Evolutionary conservation across 2,797 vertebrate genomes (phyloP), one percentile per base, ranked within the genome.

Genomic region (Danio tinwini): DNA sequence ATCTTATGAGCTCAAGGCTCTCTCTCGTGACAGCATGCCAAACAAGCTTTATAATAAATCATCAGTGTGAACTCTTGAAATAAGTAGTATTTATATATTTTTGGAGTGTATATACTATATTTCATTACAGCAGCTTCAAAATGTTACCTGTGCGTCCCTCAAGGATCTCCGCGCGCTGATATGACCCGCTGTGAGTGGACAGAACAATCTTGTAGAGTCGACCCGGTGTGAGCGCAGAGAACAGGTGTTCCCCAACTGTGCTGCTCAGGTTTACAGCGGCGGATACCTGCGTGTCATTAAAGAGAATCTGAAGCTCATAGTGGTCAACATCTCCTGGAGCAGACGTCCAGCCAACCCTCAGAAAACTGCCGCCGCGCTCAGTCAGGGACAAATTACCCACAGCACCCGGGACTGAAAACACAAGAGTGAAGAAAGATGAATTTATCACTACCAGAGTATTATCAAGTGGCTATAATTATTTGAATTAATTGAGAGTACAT

Each of bases 141-240:
- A 29, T 1, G 89, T 29, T 91, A 99, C 98, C 95, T 81, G 97
- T 98, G 21, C 95, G 90, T 52, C 95, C 97, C 84, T 96, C 94
- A 6, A 95, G 93, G 89, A 95, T 94, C 90, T 94, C 92, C 6
- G 96, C 88, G 12, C 92, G 92, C 76, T 97, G 96, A 59, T 93
- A 91, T 1, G 93, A 89, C 7, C 97, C 98, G 72, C 97, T 98
- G 91, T 97, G 94, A 0, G 98, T 97, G 49, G 96, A 94, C 82
- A 98, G 94, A 76, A 98, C 94, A 47, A 98, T 96, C 92, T 97
- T 98, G 84, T 99, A 98, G 0, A 95, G 95, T 2, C 96, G 94
- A 0, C 98, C 98, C 0, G 97, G 94, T 0, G 92, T 97, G 78
- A 99, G 93, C 7, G 94, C 93, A 56, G 93, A 93, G 86, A 98